phyloP scores from a whole-genome alignment of 2,888 invertebrate species.

The Fissipunctia ypsillon region DNA sequence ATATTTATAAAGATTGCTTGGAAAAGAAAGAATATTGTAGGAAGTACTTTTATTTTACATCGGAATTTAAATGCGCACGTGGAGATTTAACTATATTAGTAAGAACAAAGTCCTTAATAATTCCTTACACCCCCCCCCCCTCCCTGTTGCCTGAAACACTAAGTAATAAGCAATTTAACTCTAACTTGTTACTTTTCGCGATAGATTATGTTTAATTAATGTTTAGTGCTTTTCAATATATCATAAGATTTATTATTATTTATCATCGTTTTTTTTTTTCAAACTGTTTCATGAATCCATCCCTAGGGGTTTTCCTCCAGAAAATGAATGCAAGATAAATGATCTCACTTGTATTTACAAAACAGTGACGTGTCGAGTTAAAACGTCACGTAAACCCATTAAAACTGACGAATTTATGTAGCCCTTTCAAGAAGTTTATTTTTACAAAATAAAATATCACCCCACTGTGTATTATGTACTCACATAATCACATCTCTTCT shows the following conservation, averaged over 20 bases:
- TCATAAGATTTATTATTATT: not conserved
- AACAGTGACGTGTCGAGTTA: not conserved
- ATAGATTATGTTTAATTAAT: not conserved
- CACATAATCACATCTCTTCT: constrained; percentile 12
- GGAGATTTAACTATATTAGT: too few species aligned
- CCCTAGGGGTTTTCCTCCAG: not conserved
- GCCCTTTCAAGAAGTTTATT: not conserved
- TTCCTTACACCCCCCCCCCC: too few species aligned
- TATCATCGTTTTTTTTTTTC: not conserved
- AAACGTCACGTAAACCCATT: constrained; percentile 10
- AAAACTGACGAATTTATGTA: constrained; percentile 23
- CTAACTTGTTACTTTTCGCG: too few species aligned
- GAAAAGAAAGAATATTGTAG: not conserved
- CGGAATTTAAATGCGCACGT: too few species aligned
- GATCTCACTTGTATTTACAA: not conserved
- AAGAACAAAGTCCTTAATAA: too few species aligned
- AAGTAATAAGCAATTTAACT: not conserved
- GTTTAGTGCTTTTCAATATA: not conserved
- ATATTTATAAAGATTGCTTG: not conserved
- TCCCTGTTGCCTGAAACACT: too few species aligned
- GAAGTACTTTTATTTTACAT: not conserved
- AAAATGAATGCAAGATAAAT: not conserved
- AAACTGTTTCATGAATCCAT: not conserved
- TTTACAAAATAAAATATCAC: constrained; percentile 17
- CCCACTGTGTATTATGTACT: not conserved